phyloP scores from a whole-genome alignment of 2,113 vertebrate genomes.

The Ranitomeya variabilis region DNA sequence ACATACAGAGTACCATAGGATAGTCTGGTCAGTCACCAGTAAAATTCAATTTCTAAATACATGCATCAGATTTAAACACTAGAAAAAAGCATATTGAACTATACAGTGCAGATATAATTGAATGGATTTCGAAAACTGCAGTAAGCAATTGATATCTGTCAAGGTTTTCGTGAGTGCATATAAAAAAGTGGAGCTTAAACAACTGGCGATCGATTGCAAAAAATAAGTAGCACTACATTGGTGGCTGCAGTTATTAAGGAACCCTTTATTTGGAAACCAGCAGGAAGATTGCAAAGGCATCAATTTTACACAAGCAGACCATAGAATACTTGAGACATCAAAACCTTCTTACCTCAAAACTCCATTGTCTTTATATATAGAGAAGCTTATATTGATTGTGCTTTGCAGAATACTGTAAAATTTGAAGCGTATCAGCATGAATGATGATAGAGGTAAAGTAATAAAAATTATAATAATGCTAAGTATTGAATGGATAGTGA shows the following conservation, averaged over 20 bases:
- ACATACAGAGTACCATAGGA: not conserved
- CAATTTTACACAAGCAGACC: constrained; percentile 35
- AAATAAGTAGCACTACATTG: constrained; percentile 22
- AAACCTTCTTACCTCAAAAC: constrained; percentile 16
- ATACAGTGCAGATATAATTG: constrained; percentile 21
- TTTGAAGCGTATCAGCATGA: not conserved
- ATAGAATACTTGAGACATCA: constrained; percentile 23
- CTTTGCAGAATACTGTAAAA: not conserved
- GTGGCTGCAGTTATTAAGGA: constrained; percentile 25
- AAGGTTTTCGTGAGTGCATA: constrained; percentile 26
- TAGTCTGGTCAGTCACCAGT: not conserved
- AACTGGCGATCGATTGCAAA: constrained; percentile 37
- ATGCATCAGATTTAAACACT: not conserved
- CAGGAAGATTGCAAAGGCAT: constrained; percentile 38
- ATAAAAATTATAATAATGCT: too few species aligned
- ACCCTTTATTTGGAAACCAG: constrained; percentile 40
- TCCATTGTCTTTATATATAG: not conserved
- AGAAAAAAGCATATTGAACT: not conserved
- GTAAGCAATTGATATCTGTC: constrained; percentile 29
- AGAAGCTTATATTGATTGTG: not conserved
- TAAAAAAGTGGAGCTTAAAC: constrained; percentile 34
- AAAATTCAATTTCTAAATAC: not conserved
- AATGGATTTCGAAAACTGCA: constrained; percentile 40
- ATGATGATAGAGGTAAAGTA: not conserved
- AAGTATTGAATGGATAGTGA: not conserved